A percentile compares a stretch with the other conserved stretches of the same genome.
These are phyloP conservation scores for Taxidea taxus DNA, from an alignment of 2,113 vertebrate genomes.

Conservation along the genomic window DNA sequence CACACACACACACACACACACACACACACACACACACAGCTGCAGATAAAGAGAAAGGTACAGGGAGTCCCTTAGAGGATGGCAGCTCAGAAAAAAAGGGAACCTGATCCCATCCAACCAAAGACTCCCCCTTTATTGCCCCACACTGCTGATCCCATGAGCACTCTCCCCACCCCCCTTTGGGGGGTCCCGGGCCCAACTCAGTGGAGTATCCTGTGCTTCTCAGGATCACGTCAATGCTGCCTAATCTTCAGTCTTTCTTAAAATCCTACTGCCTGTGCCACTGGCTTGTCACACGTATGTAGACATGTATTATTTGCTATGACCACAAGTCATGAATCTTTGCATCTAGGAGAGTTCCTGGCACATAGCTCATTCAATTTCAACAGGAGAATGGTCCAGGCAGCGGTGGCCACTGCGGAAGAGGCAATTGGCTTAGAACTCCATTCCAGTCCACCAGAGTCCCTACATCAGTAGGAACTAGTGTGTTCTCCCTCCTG, in stretches of 20 bases:
- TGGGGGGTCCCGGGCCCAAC: rapidly evolving
- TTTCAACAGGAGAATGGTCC: background rate
- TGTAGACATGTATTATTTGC: background rate
- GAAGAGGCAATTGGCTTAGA: background rate
- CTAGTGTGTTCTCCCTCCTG: background rate
- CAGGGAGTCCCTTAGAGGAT: no score
- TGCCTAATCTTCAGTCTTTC: background rate
- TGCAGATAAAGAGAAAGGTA: background rate
- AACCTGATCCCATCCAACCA: background rate
- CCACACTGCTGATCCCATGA: background rate
- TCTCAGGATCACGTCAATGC: background rate
- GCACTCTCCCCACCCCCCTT: no score
- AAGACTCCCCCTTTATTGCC: background rate
- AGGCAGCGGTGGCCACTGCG: background rate
- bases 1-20: background rate
- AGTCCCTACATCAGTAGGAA: background rate
- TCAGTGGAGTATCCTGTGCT: rapidly evolving
- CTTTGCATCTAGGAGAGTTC: background rate
- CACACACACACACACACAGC: background rate
- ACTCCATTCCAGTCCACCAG: background rate
- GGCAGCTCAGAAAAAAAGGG: background rate
- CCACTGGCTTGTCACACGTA: background rate
- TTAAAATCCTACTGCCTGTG: background rate
- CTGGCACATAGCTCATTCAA: background rate
- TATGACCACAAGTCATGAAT: background rate